phyloP scores from a whole-genome alignment of 1,140 invertebrate genomes.

The Subanguina moxae region DNA sequence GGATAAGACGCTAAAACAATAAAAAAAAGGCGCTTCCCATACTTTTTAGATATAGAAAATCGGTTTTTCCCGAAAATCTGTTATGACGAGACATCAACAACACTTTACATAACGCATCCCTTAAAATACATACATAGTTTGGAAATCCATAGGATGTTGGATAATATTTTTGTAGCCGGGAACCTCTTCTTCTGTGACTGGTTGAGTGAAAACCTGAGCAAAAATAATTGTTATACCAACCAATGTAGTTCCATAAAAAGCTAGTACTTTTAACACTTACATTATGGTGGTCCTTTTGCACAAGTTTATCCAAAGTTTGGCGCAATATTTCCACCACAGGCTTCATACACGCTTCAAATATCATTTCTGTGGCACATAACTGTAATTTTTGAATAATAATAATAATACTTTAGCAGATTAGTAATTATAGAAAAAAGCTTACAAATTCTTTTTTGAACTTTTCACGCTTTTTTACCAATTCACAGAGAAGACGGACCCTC shows the following conservation, averaged over 20 bases:
- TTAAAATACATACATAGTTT: conserved; percentile 18
- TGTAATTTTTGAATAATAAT: conserved; percentile 19
- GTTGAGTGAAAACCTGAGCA: conserved; percentile 36
- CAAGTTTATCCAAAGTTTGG: conserved; percentile 35
- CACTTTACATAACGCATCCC: no score
- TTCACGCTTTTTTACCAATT: conserved; percentile 44
- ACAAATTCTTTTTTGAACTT: conserved; percentile 39
- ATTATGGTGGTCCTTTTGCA: conserved; percentile 42
- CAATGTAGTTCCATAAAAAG: no score
- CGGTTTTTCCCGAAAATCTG: no score
- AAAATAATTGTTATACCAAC: no score
- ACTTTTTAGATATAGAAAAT: no score
- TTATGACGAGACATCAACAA: no score
- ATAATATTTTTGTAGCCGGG: conserved; percentile 36
- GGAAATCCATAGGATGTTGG: conserved; percentile 36
- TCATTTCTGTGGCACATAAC: conserved; percentile 30
- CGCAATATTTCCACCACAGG: conserved; percentile 19
- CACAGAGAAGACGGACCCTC: conserved; percentile 32
- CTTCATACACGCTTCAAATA: conserved; percentile 33
- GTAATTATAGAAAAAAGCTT: conserved; percentile 21
- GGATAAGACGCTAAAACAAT: no score
- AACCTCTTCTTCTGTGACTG: conserved; percentile 39
- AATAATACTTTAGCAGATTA: background rate
- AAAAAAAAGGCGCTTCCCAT: no score
- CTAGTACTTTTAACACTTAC: conserved; percentile 7